Conservation (phyloP, 2,113 vertebrate genomes). For the Pyxicephalus adspersus region DNA sequence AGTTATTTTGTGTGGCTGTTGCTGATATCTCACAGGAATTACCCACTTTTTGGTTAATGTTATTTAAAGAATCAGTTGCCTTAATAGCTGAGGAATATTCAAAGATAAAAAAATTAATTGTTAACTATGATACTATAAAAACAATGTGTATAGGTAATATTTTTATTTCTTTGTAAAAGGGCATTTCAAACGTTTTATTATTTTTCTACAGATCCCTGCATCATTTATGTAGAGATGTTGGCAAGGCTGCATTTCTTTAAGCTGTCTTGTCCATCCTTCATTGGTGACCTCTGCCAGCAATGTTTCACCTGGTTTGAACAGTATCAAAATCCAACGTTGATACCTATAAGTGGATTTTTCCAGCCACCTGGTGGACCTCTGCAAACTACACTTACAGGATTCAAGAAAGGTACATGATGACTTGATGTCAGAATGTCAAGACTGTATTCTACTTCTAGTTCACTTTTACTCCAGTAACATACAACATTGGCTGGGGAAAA, state of each 20-base stretch:
- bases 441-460: too few relatives aligned
- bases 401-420: constrained; percentile 71
- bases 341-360: constrained; percentile 76
- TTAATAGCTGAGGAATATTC: too few relatives aligned
- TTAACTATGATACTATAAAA: too few relatives aligned
- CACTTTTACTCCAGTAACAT: too few relatives aligned
- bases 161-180: background rate
- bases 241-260: constrained; percentile 70
- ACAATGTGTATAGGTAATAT: too few relatives aligned
- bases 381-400: constrained; percentile 62
- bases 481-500: too few relatives aligned
- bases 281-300: constrained; percentile 75
- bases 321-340: constrained; percentile 70
- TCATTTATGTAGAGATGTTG: constrained; percentile 73
- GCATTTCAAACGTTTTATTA: background rate
- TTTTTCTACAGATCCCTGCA: constrained; percentile 66
- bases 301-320: constrained; percentile 70
- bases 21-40: too few relatives aligned
- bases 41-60: too few relatives aligned
- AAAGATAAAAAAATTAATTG: too few relatives aligned
- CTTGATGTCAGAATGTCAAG: background rate
- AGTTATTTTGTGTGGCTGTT: too few relatives aligned
- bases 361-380: constrained; percentile 75
- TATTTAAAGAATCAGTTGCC: too few relatives aligned
- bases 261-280: constrained; percentile 64